Evolutionary conservation across 2,888 invertebrate genomes (phyloP).

Genomic region (Bellardia bayeri): DNA sequence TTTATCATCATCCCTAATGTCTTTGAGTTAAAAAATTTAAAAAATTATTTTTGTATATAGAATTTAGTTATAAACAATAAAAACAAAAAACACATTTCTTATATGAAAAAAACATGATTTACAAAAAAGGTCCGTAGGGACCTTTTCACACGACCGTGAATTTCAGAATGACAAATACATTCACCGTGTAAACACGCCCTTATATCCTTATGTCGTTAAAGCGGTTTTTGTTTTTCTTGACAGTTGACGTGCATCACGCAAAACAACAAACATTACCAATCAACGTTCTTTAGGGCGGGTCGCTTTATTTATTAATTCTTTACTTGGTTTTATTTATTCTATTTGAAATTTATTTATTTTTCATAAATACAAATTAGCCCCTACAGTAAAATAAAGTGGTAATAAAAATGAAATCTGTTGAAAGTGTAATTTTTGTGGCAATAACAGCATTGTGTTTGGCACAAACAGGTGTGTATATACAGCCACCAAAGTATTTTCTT

Average conservation of each 20-base stretch:
- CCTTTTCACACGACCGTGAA: too few species aligned
- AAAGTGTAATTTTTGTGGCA: slow-evolving; percentile 35
- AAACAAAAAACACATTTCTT: too few species aligned
- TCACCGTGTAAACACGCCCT: slow-evolving; percentile 18
- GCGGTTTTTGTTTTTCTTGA: neutral
- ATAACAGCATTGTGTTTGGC: slow-evolving; percentile 60
- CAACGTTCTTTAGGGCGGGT: slow-evolving; percentile 71
- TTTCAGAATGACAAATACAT: too few species aligned
- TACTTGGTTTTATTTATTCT: slow-evolving; percentile 26
- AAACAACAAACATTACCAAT: slow-evolving; percentile 58
- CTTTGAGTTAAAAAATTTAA: too few species aligned
- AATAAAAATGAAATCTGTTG: slow-evolving; percentile 61
- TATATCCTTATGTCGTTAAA: slow-evolving; percentile 7
- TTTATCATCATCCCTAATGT: too few species aligned
- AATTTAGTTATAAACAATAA: too few species aligned
- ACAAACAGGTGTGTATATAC: slow-evolving; percentile 71
- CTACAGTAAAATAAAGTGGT: slow-evolving; percentile 10
- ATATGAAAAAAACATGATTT: too few species aligned
- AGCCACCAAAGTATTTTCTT: neutral
- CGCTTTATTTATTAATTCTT: slow-evolving; percentile 54
- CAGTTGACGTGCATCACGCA: slow-evolving; percentile 3
- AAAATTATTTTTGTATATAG: too few species aligned
- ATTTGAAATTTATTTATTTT: slow-evolving; percentile 32
- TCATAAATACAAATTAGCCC: neutral
- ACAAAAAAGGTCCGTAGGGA: too few species aligned